Evolutionary conservation across 2,888 invertebrate genomes (phyloP), one percentile per base, ranked within the genome.

Genomic region (Chydorus sphaericus): DNA sequence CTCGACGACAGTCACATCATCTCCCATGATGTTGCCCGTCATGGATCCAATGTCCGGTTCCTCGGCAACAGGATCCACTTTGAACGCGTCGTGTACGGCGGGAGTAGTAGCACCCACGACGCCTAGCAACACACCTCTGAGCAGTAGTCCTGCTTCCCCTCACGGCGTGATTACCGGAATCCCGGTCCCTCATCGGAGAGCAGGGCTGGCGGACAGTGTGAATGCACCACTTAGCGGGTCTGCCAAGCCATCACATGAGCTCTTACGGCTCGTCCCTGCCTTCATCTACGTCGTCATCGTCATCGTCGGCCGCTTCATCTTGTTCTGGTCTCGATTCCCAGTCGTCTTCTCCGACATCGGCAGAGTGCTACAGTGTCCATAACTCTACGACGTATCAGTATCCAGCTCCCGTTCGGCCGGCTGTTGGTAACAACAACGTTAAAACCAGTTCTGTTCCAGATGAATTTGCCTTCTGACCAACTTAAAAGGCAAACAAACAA

Each of bases 261-360:
- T 28, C 30, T 4, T 39, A 44, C 14, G 39, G 44, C 11, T 52
- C 31, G 30, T 57, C 53, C 26, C 37, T 52, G 23, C 57, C 53
- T 54, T 49, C 49, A n/a, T 57, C 57, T 4, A 31, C 44, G 18
- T 33, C 38, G n/a, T n/a, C n/a, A n/a, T n/a, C n/a, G n/a, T n/a
- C n/a, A 7, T 36, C 50, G 26, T 57, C 57, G n/a, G 55, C 57
- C 36, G 57, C 54, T 30, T 57, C 57, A 11, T 57, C 57, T 11
- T 57, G 57, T 38, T 48, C 36, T 16, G 39, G 28, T 18, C 16
- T 20, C 14, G 39, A 29, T 7, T 55, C 33, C 4, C 26, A 48
- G 29, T 55, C 55, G n/a, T n/a, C n/a, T n/a, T n/a, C n/a, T n/a
- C n/a, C n/a, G n/a, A n/a, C n/a, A n/a, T n/a, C n/a, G n/a, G n/a